phyloP scores from a whole-genome alignment of 2,888 invertebrate species.

The Drosophila colorata region DNA sequence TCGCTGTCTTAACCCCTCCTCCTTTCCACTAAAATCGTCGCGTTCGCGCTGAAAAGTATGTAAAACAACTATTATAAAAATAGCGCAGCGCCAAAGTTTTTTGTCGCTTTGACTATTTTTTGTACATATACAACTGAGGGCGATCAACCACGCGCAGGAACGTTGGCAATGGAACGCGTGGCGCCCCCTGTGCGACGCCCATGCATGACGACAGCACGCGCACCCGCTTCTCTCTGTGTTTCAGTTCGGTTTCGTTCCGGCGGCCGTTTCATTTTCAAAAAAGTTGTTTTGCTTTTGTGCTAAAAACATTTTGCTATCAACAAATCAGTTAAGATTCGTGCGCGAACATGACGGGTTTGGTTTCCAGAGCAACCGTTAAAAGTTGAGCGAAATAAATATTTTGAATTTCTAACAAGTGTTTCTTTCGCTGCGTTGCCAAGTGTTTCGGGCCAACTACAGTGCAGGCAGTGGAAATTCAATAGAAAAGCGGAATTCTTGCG shows the following conservation, averaged over 20 bases:
- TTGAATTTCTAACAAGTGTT: conserved; percentile 58
- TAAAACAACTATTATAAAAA: conserved; percentile 44
- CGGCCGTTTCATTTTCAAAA: conserved; percentile 43
- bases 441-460: conserved; percentile 24
- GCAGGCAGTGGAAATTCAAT: conserved; percentile 44
- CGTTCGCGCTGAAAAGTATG: conserved; percentile 50
- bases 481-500: conserved; percentile 13
- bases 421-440: conserved; percentile 61
- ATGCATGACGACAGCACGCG: conserved; percentile 10
- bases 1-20: background rate
- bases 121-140: conserved; percentile 6
- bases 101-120: conserved; percentile 14
- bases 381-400: conserved; percentile 50
- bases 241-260: conserved; percentile 40
- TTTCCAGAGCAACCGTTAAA: conserved; percentile 60
- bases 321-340: conserved; percentile 76
- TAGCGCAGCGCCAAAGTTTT: conserved; percentile 35
- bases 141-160: conserved; percentile 1
- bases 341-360: conserved; percentile 74
- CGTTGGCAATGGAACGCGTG: conserved; percentile 17
- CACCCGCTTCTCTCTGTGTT: conserved; percentile 48
- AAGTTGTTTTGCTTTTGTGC: conserved; percentile 49
- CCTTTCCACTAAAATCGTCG: conserved; percentile 1
- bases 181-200: conserved; percentile 9
- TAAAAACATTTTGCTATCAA: conserved; percentile 62